These are phyloP conservation scores for Colletes collaris DNA, from an alignment of 2,888 invertebrate genomes.

Conservation along the genomic window DNA sequence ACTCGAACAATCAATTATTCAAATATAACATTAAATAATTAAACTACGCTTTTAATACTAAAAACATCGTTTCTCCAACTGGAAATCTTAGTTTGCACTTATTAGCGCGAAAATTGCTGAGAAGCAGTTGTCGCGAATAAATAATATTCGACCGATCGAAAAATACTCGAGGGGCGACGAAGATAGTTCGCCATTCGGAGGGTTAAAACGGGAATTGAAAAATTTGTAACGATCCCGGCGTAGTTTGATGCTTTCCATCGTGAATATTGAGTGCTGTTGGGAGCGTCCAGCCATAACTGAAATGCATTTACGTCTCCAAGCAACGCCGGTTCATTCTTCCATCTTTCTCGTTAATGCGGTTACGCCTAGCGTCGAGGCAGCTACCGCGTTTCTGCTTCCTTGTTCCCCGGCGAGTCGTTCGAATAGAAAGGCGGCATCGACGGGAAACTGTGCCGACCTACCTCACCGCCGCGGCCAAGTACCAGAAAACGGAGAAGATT, in stretches of 20 bases:
- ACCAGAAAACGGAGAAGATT: constrained; percentile 60
- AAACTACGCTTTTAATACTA: too few species aligned
- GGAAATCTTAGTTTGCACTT: too few species aligned
- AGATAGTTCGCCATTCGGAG: too few species aligned
- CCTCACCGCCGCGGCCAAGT: constrained; percentile 50
- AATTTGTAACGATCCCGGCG: neutral
- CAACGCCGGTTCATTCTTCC: constrained; percentile 34
- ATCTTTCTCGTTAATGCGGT: constrained; percentile 23
- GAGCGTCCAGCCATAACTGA: constrained; percentile 24
- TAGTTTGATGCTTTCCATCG: neutral
- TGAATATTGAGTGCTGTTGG: constrained; percentile 16
- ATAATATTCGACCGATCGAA: too few species aligned
- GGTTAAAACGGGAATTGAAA: neutral
- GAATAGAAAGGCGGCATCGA: constrained; percentile 68
- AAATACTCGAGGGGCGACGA: too few species aligned
- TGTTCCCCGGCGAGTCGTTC: constrained; percentile 66
- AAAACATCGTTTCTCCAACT: too few species aligned
- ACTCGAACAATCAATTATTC: too few species aligned
- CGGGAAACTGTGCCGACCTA: constrained; percentile 62
- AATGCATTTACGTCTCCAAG: constrained; percentile 31
- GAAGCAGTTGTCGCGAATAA: too few species aligned
- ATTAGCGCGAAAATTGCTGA: too few species aligned
- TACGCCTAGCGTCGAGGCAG: constrained; percentile 19
- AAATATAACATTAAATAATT: too few species aligned
- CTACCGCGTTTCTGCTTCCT: constrained; percentile 63